A percentile compares a stretch with the other conserved stretches of the same genome.
These are phyloP conservation scores for Chymomyza costata DNA, from an alignment of 1,140 invertebrate species.

Conservation along the genomic window DNA sequence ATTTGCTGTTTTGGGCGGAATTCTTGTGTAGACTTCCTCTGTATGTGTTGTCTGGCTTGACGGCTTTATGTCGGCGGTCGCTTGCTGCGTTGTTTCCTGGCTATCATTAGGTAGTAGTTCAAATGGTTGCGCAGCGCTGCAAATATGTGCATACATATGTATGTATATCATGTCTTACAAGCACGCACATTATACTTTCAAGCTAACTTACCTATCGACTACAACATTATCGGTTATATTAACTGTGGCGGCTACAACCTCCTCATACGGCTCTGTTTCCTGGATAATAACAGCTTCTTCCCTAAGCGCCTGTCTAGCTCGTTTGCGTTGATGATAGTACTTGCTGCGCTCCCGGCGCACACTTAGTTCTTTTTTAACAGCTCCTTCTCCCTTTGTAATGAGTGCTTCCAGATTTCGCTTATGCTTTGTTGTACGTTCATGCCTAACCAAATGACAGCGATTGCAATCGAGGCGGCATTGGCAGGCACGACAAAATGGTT, in stretches of 20 bases:
- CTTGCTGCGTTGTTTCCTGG: too few species aligned
- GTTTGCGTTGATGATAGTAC: slow-evolving; percentile 56
- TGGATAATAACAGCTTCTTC: too few species aligned
- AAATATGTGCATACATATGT: too few species aligned
- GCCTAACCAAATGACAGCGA: slow-evolving; percentile 62
- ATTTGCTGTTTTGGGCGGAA: background rate
- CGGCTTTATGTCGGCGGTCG: background rate
- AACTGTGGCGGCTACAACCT: background rate
- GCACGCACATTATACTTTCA: background rate
- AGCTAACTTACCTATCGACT: slow-evolving; percentile 13
- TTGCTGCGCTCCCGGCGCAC: slow-evolving; percentile 64
- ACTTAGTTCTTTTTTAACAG: slow-evolving; percentile 45
- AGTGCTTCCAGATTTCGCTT: slow-evolving; percentile 55
- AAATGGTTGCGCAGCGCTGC: too few species aligned
- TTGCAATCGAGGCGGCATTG: slow-evolving; percentile 65
- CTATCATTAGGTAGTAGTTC: too few species aligned
- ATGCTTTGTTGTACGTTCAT: slow-evolving; percentile 65
- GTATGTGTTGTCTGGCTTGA: background rate
- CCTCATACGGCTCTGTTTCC: background rate
- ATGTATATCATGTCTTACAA: too few species aligned
- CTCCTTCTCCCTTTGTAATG: slow-evolving; percentile 57
- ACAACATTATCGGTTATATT: background rate
- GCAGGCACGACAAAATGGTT: slow-evolving; percentile 66
- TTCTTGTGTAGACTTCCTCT: background rate
- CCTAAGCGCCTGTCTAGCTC: slow-evolving; percentile 8